A percentile compares a stretch with the other conserved stretches of the same genome.
These are phyloP conservation scores for Clepsis dumicolana DNA, from an alignment of 2,888 invertebrate species.

Conservation along the genomic window DNA sequence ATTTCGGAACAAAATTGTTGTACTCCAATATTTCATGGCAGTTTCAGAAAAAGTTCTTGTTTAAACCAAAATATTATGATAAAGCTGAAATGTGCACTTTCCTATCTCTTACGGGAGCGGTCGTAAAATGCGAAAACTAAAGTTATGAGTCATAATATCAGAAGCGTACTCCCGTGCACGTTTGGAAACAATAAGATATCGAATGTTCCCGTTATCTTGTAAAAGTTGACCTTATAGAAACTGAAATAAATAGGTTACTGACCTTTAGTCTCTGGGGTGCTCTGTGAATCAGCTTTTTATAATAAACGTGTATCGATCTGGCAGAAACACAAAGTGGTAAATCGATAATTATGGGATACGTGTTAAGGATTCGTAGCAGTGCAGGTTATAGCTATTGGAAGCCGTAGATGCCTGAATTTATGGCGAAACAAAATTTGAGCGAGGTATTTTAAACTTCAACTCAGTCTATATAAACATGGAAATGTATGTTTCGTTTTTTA, in stretches of 20 bases:
- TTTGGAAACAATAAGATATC: slow-evolving; percentile 13
- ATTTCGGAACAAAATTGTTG: background rate
- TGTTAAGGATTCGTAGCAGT: too few species aligned
- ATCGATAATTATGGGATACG: too few species aligned
- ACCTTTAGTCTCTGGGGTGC: background rate
- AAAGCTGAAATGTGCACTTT: slow-evolving; percentile 40
- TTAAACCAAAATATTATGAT: slow-evolving; percentile 39
- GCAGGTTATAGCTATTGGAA: too few species aligned
- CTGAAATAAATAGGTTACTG: background rate
- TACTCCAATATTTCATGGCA: background rate
- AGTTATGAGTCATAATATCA: slow-evolving; percentile 39
- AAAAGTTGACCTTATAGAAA: slow-evolving; percentile 18
- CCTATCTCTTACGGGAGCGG: slow-evolving; percentile 33
- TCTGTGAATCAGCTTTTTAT: background rate
- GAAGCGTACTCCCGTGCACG: slow-evolving; percentile 16
- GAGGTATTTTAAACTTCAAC: too few species aligned
- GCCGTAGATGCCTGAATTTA: too few species aligned
- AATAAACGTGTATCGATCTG: background rate
- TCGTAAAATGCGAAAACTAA: slow-evolving; percentile 40
- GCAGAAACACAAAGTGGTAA: background rate
- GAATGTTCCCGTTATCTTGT: slow-evolving; percentile 20
- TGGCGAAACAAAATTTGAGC: too few species aligned
- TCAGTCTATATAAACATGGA: too few species aligned
- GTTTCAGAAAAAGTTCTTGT: background rate
- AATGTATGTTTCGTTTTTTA: too few species aligned